A percentile compares a stretch with the other conserved stretches of the same genome.
Conservation (phyloP, 2,797 vertebrate genomes). For the Iguana delicatissima region DNA sequence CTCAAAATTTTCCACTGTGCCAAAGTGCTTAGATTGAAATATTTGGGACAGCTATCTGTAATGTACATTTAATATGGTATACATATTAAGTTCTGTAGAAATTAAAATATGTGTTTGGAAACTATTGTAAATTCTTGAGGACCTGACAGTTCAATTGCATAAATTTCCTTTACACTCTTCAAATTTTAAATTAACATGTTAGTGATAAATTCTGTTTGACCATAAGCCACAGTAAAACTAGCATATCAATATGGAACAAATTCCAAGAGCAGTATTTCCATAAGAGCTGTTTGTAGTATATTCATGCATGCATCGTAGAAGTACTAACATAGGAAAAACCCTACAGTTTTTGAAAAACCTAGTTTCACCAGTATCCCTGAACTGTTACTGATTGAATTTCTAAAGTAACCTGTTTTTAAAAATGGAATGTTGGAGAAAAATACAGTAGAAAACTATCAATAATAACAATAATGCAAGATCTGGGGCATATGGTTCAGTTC, state of each 20-base stretch:
- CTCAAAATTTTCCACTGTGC: not conserved
- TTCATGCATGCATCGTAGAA: not conserved
- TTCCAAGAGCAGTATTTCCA: not conserved
- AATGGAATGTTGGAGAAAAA: not conserved
- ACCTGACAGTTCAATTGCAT: not conserved
- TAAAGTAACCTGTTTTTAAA: not conserved
- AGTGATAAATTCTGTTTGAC: not conserved
- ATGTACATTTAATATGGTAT: not conserved
- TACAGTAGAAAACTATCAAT: not conserved
- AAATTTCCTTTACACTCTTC: not conserved
- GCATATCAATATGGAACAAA: not conserved
- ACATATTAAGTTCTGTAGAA: not conserved
- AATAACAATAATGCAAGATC: not conserved
- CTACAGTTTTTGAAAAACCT: not conserved
- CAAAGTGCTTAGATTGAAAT: conserved; percentile 10
- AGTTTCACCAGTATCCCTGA: not conserved
- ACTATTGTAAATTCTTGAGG: not conserved
- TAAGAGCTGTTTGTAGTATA: not conserved
- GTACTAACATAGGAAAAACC: not conserved
- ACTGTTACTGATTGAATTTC: not conserved
- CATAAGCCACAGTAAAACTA: not conserved
- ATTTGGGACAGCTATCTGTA: not conserved
- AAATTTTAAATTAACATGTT: not conserved
- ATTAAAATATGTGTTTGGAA: not conserved
- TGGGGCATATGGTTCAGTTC: not conserved